These are phyloP conservation scores for Melipona quadrifasciata DNA, from an alignment of 1,140 invertebrate species.

Conservation along the genomic window DNA sequence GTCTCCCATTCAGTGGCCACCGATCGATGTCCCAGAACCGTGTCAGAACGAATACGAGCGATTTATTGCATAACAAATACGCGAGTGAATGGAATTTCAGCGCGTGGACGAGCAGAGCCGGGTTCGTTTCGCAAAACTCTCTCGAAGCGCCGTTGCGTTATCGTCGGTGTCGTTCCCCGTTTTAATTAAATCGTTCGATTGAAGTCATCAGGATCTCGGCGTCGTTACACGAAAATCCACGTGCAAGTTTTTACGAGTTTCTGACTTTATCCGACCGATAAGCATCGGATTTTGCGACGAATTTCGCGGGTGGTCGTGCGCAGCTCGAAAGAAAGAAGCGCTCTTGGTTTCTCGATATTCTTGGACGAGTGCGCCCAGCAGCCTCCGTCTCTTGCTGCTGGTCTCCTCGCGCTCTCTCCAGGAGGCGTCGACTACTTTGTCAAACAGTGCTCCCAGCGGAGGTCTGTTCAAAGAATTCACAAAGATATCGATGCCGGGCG, in stretches of 20 bases:
- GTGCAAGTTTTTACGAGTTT: neutral
- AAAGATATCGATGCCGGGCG: neutral
- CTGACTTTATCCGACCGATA: neutral
- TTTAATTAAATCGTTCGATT: neutral
- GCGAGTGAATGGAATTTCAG: constrained; percentile 31
- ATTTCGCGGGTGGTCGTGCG: constrained; percentile 47
- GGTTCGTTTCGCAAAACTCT: neutral
- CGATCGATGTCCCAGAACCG: constrained; percentile 11
- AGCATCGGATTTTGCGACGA: neutral
- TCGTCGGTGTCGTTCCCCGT: neutral
- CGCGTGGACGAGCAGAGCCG: neutral
- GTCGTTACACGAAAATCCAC: neutral
- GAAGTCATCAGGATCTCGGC: neutral
- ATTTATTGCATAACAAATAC: constrained; percentile 23
- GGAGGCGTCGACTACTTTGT: constrained; percentile 49
- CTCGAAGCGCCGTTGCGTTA: neutral
- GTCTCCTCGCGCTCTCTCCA: constrained; percentile 26
- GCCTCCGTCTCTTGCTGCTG: constrained; percentile 25
- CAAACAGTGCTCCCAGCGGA: constrained; percentile 30
- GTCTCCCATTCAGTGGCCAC: constrained; percentile 13
- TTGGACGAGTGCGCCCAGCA: constrained; percentile 52
- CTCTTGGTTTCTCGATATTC: constrained; percentile 42
- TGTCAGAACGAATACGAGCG: neutral
- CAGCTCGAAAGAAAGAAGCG: neutral
- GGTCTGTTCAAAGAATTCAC: constrained; percentile 34